These are phyloP conservation scores for Aleadryas rufinucha DNA, from an alignment of 2,113 vertebrate species.

Conservation along the genomic window DNA sequence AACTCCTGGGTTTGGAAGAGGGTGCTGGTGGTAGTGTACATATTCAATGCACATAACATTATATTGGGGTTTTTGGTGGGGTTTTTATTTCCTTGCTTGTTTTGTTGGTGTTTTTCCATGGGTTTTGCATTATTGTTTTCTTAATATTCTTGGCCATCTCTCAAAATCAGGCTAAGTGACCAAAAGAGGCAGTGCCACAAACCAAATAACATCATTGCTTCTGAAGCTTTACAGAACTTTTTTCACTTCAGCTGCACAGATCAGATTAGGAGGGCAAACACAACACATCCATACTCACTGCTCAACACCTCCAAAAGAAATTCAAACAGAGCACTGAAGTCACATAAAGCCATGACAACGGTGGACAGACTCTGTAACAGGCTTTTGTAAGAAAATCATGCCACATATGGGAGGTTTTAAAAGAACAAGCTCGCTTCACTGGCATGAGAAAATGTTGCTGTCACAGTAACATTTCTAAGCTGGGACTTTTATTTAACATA, in stretches of 20 bases:
- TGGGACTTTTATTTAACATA: not conserved
- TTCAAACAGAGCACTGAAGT: not conserved
- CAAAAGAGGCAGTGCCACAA: not conserved
- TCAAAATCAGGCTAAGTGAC: not conserved
- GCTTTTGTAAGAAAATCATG: not conserved
- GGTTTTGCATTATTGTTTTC: not conserved
- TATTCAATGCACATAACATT: not conserved
- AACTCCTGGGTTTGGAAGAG: not conserved
- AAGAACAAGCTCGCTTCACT: not conserved
- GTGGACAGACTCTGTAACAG: not conserved
- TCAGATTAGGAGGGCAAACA: not conserved
- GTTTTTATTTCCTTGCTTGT: not conserved
- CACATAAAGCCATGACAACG: not conserved
- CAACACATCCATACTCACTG: not conserved
- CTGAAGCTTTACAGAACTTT: not conserved
- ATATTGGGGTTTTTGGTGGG: not conserved
- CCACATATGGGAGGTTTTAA: not conserved
- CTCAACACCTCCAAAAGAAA: not conserved
- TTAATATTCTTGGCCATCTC: not conserved
- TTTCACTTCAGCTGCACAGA: not conserved
- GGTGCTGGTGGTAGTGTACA: not conserved
- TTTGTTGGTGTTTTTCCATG: not conserved
- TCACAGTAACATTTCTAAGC: not conserved
- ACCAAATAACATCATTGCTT: not conserved
- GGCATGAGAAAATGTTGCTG: not conserved